These are phyloP conservation scores for Adineta ricciae DNA, from an alignment of 2,888 invertebrate genomes.

Conservation along the genomic window DNA sequence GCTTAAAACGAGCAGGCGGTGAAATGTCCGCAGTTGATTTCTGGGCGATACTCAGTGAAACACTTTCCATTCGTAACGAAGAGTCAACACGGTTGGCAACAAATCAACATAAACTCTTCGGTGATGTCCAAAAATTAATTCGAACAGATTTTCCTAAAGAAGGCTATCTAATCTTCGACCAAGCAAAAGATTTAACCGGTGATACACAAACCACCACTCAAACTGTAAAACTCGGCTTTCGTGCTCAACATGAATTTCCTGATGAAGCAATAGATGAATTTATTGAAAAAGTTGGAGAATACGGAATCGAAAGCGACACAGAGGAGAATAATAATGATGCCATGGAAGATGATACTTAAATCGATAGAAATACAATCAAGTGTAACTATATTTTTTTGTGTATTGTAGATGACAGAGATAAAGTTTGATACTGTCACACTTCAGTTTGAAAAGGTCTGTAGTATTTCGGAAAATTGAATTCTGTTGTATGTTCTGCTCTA, in stretches of 20 bases:
- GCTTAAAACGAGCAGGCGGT: background rate
- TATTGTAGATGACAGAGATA: background rate
- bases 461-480: background rate
- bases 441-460: background rate
- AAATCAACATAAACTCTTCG: background rate
- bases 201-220: background rate
- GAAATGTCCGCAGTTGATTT: background rate
- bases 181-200: constrained; percentile 8
- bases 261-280: background rate
- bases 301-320: background rate
- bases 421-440: background rate
- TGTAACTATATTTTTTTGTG: background rate
- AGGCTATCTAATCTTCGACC: background rate
- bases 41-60: background rate
- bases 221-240: background rate
- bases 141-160: background rate
- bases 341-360: background rate
- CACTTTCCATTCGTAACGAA: background rate
- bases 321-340: background rate
- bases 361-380: background rate
- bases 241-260: background rate
- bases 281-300: background rate
- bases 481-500: background rate
- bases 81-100: background rate
- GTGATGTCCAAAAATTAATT: constrained; percentile 16